Evolutionary conservation across 2,113 vertebrate genomes (phyloP).

Genomic region (Prietella phreatophila): DNA sequence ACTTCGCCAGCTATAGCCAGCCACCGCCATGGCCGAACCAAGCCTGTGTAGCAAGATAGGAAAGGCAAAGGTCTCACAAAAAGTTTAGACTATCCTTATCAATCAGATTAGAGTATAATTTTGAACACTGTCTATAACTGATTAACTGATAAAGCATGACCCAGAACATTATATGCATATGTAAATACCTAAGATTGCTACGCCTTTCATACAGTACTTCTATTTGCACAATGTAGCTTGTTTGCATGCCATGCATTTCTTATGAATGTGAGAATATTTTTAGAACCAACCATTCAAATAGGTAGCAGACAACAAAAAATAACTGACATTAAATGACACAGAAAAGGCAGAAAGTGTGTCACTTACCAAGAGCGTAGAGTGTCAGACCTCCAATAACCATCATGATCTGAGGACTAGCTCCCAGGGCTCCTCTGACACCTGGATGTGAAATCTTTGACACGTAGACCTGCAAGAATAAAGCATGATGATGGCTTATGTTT

Average conservation of each 20-base stretch:
- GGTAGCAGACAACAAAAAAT: too few species aligned
- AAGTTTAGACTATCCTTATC: neutral
- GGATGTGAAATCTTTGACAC: conserved; percentile 91
- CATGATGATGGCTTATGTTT: neutral
- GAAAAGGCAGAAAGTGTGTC: neutral
- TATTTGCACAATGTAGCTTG: neutral
- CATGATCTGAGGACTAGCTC: conserved; percentile 89
- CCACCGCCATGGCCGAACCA: conserved; percentile 87
- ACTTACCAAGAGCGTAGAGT: conserved; percentile 83
- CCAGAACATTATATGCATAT: too few species aligned
- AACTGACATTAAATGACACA: neutral
- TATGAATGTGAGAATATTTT: neutral
- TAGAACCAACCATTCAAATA: neutral
- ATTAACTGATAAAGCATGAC: neutral
- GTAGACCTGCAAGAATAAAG: conserved; percentile 78
- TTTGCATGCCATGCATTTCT: neutral
- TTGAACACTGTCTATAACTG: neutral
- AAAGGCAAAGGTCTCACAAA: neutral
- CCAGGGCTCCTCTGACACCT: conserved; percentile 79
- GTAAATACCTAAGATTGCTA: neutral
- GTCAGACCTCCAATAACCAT: conserved; percentile 84
- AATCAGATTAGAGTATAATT: neutral
- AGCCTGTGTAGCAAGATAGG: conserved; percentile 65
- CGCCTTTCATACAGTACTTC: neutral
- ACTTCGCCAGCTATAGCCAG: conserved; percentile 82